These are phyloP conservation scores for Eristalinus sepulchralis DNA, from an alignment of 2,888 invertebrate genomes.

Conservation along the genomic window DNA sequence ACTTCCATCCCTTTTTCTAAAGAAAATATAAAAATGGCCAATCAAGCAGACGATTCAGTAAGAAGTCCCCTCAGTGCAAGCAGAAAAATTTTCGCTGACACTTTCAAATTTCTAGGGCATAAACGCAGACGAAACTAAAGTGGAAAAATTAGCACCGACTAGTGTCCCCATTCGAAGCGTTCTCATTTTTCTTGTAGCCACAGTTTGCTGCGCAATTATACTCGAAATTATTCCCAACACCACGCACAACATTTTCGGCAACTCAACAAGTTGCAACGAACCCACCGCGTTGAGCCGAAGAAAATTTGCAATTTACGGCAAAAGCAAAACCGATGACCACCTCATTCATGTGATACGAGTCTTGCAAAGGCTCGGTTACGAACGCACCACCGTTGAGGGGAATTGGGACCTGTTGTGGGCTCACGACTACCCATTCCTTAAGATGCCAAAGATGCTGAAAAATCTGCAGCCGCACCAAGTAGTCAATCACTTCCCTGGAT, in stretches of 20 bases:
- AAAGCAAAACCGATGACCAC: constrained; percentile 82
- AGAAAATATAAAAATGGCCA: constrained; percentile 11
- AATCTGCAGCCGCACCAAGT: constrained; percentile 87
- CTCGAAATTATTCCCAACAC: constrained; percentile 50
- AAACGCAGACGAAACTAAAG: not conserved
- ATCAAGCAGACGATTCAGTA: constrained; percentile 26
- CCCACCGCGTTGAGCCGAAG: constrained; percentile 72
- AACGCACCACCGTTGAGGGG: constrained; percentile 82
- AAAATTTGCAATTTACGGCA: constrained; percentile 84
- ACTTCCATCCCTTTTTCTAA: not conserved
- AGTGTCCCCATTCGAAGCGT: constrained; percentile 53
- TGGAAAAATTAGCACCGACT: not conserved
- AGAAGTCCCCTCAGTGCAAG: not conserved
- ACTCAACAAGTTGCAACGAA: constrained; percentile 15
- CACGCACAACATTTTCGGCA: constrained; percentile 39
- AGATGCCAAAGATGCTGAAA: constrained; percentile 80
- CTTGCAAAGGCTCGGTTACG: constrained; percentile 88
- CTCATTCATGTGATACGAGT: constrained; percentile 89
- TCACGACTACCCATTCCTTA: constrained; percentile 93
- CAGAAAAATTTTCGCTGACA: not conserved
- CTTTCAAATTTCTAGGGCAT: constrained; percentile 12
- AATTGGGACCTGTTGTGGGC: constrained; percentile 96
- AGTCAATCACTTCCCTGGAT: constrained; percentile 97
- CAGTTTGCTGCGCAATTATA: constrained; percentile 47
- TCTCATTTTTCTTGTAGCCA: constrained; percentile 46